A percentile compares a stretch with the other conserved stretches of the same genome.
phyloP scores from a whole-genome alignment of 2,113 vertebrate species.

The Siniperca chuatsi region DNA sequence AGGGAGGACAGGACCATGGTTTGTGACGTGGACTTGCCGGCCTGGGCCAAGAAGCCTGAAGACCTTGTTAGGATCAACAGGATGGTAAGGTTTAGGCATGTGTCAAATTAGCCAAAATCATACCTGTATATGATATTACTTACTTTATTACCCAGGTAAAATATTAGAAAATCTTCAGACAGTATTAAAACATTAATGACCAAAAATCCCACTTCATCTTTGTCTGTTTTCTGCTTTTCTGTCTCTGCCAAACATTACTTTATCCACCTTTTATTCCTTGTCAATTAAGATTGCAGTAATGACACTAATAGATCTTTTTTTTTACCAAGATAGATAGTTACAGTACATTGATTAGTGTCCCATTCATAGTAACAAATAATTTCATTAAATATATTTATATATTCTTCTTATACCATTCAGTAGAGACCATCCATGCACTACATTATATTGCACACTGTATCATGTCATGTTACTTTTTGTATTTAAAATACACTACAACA shows the following conservation, averaged over 20 bases:
- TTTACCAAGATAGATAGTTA: too few species aligned
- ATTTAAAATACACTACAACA: background rate
- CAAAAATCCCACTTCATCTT: background rate
- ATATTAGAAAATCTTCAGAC: background rate
- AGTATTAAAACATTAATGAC: background rate
- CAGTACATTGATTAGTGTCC: background rate
- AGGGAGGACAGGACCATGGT: constrained; percentile 91
- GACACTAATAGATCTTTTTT: too few species aligned
- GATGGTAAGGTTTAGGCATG: constrained; percentile 88
- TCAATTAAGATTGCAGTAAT: background rate
- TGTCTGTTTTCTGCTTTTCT: background rate
- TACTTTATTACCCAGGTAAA: background rate
- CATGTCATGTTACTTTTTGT: background rate
- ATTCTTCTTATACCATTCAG: background rate
- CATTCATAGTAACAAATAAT: background rate
- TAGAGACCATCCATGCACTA: background rate
- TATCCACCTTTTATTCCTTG: background rate
- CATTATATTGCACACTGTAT: background rate
- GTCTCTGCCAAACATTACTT: background rate
- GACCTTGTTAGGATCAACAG: constrained; percentile 97
- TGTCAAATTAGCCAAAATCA: background rate
- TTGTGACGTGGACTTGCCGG: constrained; percentile 93
- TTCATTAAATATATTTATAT: background rate
- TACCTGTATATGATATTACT: background rate
- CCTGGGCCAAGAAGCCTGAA: constrained; percentile 97